Conservation (phyloP, 2,113 vertebrate species). For the Corydoras maculifer region DNA sequence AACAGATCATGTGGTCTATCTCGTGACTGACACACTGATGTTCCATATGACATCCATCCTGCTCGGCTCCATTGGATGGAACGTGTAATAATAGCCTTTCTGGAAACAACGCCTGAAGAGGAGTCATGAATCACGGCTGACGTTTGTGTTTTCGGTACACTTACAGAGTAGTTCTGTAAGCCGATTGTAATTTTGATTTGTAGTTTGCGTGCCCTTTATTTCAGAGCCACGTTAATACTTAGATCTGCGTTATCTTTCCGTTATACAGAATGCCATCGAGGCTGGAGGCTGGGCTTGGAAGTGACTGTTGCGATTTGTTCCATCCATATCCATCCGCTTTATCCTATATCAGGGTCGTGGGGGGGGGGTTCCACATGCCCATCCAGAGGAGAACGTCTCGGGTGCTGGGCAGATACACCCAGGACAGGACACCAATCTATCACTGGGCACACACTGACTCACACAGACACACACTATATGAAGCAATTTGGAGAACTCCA, state of each 20-base stretch:
- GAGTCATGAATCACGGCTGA: conserved; percentile 36
- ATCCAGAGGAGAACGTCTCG: too few species aligned
- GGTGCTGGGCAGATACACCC: too few species aligned
- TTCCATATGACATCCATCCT: conserved; percentile 17
- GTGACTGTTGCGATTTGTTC: not conserved
- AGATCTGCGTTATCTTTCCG: too few species aligned
- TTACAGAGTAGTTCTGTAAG: conserved; percentile 10
- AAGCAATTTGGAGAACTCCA: too few species aligned
- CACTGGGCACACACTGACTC: too few species aligned
- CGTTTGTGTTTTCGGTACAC: conserved; percentile 27
- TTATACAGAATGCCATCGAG: too few species aligned
- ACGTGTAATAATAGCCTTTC: not conserved
- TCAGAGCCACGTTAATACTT: not conserved
- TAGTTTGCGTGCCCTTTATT: not conserved
- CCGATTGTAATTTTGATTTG: conserved; percentile 12
- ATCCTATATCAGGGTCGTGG: too few species aligned
- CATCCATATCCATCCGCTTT: too few species aligned
- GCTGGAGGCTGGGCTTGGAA: too few species aligned
- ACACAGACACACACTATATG: too few species aligned
- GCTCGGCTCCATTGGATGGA: not conserved
- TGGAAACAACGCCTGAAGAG: conserved; percentile 14
- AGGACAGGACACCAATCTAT: too few species aligned
- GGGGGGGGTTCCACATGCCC: too few species aligned
- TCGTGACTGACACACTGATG: conserved; percentile 19
- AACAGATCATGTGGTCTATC: conserved; percentile 7